phyloP scores from a whole-genome alignment of 1,140 invertebrate genomes.

The Odontomachus brunneus region DNA sequence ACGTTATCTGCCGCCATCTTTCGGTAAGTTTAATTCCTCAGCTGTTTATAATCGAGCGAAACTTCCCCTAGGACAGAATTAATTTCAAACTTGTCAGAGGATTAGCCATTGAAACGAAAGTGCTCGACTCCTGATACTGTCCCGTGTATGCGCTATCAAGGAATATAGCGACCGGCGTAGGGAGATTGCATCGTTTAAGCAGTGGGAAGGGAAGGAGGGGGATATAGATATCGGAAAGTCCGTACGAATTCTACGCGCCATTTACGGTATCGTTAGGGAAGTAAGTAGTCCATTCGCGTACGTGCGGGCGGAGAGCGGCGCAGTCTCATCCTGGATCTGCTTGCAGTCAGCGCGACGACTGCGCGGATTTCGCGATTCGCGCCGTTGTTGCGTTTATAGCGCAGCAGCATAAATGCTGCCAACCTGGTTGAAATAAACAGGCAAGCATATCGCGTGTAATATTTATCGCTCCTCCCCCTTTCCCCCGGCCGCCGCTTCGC shows the following conservation, averaged over 20 bases:
- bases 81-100: background rate
- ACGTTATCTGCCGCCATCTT: too few relatives aligned
- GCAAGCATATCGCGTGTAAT: conserved; percentile 70
- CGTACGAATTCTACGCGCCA: conserved; percentile 44
- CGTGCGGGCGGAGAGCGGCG: too few relatives aligned
- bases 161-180: background rate
- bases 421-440: conserved; percentile 74
- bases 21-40: too few relatives aligned
- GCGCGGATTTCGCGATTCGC: conserved; percentile 53
- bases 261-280: conserved; percentile 59
- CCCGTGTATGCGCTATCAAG: conserved; percentile 1
- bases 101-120: background rate
- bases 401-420: conserved; percentile 65
- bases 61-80: background rate
- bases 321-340: conserved; percentile 29
- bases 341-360: background rate
- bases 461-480: too few relatives aligned
- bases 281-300: conserved; percentile 47
- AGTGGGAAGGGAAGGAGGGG: too few relatives aligned
- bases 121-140: background rate
- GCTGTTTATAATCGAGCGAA: too few relatives aligned
- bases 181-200: conserved; percentile 56
- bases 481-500: too few relatives aligned
- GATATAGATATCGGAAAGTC: conserved; percentile 31
- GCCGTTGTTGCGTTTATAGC: conserved; percentile 46